Evolutionary conservation across 2,888 invertebrate genomes (phyloP).

Genomic region (Polyploca ridens): DNA sequence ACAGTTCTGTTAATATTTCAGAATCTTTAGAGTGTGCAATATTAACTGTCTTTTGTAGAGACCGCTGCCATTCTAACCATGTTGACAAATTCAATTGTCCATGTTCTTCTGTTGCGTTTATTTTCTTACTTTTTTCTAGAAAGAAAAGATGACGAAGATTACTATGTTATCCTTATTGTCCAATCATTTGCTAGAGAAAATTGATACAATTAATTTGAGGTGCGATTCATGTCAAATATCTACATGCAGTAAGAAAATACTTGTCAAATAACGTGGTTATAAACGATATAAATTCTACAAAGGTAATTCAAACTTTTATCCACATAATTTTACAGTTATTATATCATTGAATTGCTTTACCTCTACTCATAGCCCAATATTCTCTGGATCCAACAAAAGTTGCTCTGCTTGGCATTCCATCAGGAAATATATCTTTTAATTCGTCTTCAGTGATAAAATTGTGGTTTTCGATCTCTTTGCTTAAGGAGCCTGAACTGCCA

Average conservation of each 20-base stretch:
- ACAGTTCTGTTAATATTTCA: constrained; percentile 69
- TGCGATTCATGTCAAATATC: too few species aligned
- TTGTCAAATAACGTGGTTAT: too few species aligned
- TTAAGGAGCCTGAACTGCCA: constrained; percentile 35
- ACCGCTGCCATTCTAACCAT: constrained; percentile 79
- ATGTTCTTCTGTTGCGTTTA: constrained; percentile 24
- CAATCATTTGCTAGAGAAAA: too few species aligned
- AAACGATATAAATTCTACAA: too few species aligned
- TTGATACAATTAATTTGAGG: too few species aligned
- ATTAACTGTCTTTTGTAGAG: constrained; percentile 69
- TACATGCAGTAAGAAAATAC: too few species aligned
- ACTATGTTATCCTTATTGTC: too few species aligned
- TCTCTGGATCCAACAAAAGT: constrained; percentile 46
- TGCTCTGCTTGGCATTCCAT: constrained; percentile 42
- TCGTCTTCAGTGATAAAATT: constrained; percentile 55
- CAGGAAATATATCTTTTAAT: constrained; percentile 56
- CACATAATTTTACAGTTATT: not conserved
- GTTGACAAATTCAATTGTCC: constrained; percentile 53
- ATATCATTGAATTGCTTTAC: constrained; percentile 38
- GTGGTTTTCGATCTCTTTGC: constrained; percentile 19
- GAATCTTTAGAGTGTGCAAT: constrained; percentile 76
- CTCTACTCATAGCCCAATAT: constrained; percentile 58
- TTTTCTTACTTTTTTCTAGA: constrained; percentile 40
- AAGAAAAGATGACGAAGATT: too few species aligned
- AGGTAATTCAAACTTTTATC: too few species aligned